Base-by-base conservation (phyloP, 1,140 invertebrate genomes). In the Drosophila punjabiensis region DNA sequence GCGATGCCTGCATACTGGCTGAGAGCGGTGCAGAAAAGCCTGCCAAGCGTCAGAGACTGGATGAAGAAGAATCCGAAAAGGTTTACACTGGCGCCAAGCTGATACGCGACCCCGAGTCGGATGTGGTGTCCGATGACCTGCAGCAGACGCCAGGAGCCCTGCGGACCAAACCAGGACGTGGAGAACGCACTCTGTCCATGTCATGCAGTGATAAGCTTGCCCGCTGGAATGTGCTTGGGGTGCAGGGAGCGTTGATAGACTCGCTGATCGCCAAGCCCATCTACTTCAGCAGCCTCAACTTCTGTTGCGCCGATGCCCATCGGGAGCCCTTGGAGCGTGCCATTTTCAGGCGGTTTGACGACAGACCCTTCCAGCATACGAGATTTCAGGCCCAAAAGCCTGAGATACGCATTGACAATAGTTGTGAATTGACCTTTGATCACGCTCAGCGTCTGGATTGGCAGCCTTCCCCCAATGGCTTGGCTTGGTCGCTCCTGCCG, bases 141-240 rank as follows among this genome's bases (percentile, higher is more conserved):
- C 13, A 79, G 16, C 92, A 93, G 74, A 81, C 84, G 4, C 89
- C 95, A 3, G 97, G 97, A 20, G 95, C 95, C 43, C 94, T 98
- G 10, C 94, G 98, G 56, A 98, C 96, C 4, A 99, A 99, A 93
- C 98, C 98, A 50, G 98, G 98, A 0, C 94, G 98, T 89, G 98
- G 98, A 1, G 96, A 98, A 92, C 96, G 96, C 48, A 99, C 98
- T 3, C 88, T 97, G 14, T 98, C 97, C 45, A 95, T 98, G 73
- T 98, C 97, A 2, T 99, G 98, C 93, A 98, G 97, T 93, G 98
- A 99, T 93, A 99, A 99, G 94, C 94, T 99, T 4, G 95, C 97
- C 9, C 96, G 96, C 68, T 99, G 98, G 98, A 96, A 96, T 92
- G 93, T 97, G 69, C 80, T 98, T 47, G 98, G 98, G 3, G 89